Base-by-base conservation (phyloP, 2,888 invertebrate genomes). In the Allygus modestus region DNA sequence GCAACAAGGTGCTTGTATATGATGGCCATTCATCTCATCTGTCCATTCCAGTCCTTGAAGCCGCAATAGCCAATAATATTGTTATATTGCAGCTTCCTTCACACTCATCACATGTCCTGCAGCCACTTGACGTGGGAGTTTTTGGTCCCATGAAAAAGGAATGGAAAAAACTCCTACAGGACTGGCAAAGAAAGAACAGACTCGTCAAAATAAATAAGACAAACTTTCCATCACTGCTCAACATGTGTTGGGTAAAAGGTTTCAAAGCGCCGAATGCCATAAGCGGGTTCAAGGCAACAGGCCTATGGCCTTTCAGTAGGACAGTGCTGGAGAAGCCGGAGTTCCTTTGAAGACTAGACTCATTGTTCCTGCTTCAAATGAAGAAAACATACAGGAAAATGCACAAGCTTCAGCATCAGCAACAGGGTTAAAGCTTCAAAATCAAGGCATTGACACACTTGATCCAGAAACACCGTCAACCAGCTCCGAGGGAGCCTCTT, bases 261-360 rank as follows among this genome's bases (percentile, higher is more conserved):
- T 79, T 79, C n/a, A 79, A 54, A 54, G 54, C 79, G 4, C 46
- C 79, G 12, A 79, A 79, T 7, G 46, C 51, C 11, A 46, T 79
- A 31, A 79, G 79, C 37, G 51, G 79, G 5, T 37, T 37, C 37
- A 37, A 79, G 17, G 79, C 79, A 15, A 79, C 79, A 46, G 79
- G 79, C 2, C 23, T 51, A 37, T 51, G 79, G 79, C 79, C 46
- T 46, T 51, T 23, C 23, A 46, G 26, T 46, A 37, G 9, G 9
- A 17, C 4, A 26, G 79, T 79, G 17, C 23, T 79, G n/a, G 15
- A 79, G 20, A 79, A 79, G 15, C 31, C 79, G 11, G 46, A 20
- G 28, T 79, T 79, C n/a, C 46, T 37, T 20, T 77, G 12, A 51
- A 2, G 37, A 11, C 37, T 37, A 37, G 2, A 51, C 15, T n/a